These are phyloP conservation scores for Microtus montanus DNA, from an alignment of 2,113 vertebrate species.

Conservation along the genomic window DNA sequence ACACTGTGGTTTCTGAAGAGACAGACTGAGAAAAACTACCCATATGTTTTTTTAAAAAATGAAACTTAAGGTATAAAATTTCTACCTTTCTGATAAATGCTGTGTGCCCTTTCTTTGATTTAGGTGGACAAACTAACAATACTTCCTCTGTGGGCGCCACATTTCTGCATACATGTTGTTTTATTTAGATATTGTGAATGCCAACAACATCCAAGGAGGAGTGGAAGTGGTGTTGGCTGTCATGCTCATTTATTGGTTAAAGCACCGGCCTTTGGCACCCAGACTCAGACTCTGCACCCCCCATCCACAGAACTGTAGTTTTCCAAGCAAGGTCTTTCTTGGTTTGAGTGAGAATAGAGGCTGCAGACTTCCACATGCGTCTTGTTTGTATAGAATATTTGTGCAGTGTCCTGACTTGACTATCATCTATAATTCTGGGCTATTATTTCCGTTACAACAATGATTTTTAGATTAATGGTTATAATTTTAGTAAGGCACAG, in stretches of 20 bases:
- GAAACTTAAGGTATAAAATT: conserved; percentile 53
- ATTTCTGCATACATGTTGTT: conserved; percentile 8
- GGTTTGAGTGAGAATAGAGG: neutral
- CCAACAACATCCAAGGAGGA: neutral
- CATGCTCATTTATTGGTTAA: conserved; percentile 51
- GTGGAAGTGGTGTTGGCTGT: conserved; percentile 47
- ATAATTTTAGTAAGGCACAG: conserved; percentile 74
- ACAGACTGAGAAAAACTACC: neutral
- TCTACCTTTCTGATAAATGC: conserved; percentile 18
- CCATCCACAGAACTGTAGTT: conserved; percentile 53
- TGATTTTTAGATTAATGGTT: conserved; percentile 78
- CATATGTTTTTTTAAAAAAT: neutral
- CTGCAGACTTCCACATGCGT: neutral
- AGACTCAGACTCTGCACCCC: conserved; percentile 22
- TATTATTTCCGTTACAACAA: conserved; percentile 65
- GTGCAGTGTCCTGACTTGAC: conserved; percentile 52
- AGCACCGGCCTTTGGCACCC: conserved; percentile 47
- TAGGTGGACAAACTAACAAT: conserved; percentile 44
- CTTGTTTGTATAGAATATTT: conserved; percentile 53
- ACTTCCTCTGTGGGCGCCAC: neutral
- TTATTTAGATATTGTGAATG: conserved; percentile 48
- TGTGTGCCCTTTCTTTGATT: conserved; percentile 26
- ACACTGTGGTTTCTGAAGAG: conserved; percentile 19
- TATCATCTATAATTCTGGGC: conserved; percentile 71
- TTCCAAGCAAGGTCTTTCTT: conserved; percentile 56